A percentile compares a stretch with the other conserved stretches of the same genome.
Conservation (phyloP, 2,888 invertebrate species). For the Monochamus alternatus region DNA sequence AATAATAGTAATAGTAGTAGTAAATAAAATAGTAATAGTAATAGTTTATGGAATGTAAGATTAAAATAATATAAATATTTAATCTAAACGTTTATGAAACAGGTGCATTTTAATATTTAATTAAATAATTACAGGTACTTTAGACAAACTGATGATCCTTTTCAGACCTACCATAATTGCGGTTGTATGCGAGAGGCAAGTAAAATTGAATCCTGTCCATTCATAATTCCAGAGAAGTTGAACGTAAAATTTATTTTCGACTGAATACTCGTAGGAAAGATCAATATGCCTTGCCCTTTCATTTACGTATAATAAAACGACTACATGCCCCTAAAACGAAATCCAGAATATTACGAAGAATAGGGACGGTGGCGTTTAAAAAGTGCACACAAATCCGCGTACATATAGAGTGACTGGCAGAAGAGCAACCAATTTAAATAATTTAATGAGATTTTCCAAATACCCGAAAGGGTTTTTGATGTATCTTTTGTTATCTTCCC, state of each 20-base stretch:
- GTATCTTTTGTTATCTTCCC: constrained; percentile 61
- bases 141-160: too few relatives aligned
- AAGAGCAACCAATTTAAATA: constrained; percentile 64
- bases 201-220: not conserved
- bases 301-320: not conserved
- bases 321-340: not conserved
- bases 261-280: not conserved
- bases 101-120: too few relatives aligned
- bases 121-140: too few relatives aligned
- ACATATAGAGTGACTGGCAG: constrained; percentile 31
- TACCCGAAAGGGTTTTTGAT: constrained; percentile 63
- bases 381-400: constrained; percentile 19
- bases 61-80: too few relatives aligned
- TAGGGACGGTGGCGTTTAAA: not conserved
- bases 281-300: not conserved
- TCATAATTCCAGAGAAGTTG: too few relatives aligned
- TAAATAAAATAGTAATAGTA: too few relatives aligned
- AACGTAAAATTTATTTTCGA: not conserved
- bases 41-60: too few relatives aligned
- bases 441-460: constrained; percentile 66
- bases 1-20: too few relatives aligned
- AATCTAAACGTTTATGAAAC: too few relatives aligned
- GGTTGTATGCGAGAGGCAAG: too few relatives aligned
- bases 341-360: not conserved
- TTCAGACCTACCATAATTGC: too few relatives aligned